Base-by-base conservation (phyloP, 2,797 vertebrate species). In the Botia kubotai region DNA sequence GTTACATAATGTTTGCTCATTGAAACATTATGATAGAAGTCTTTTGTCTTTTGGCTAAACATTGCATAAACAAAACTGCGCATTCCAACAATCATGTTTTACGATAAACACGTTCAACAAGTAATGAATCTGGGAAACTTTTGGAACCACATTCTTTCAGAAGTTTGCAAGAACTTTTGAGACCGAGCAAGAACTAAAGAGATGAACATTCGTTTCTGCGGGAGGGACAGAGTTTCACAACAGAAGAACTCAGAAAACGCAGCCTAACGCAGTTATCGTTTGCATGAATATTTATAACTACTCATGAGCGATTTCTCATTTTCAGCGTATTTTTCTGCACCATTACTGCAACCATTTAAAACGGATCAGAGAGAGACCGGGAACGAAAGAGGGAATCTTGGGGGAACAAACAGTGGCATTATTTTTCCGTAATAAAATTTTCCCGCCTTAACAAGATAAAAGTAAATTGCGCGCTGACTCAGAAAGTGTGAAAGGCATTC, bases 381-480 rank as follows among this genome's bases (percentile, higher is more conserved):
- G 36, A 60, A 75, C 39, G 58, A 76, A 72, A 70, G 74, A 77
- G 68, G 21, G 63, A 80, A 81, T 71, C 72, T 69, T 21, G 60
- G 23, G 72, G 21, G 26, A 58, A 91, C 92, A 93, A 93, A 91
- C 92, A 93, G 92, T 90, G 83, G 89, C 87, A 89, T 91, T 91
- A 93, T 92, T 91, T 93, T 88, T 88, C 90, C 89, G 87, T 91
- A 93, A 93, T 92, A 91, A 90, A 90, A 93, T 94, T 91, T 92
- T 88, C 87, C 89, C 89, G 90, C 87, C 90, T 90, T 93, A 93
- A 93, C 91, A 89, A 93, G 92, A 94, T 93, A 91, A 93, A 93
- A 93, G 91, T 89, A 90, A 92, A 91, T 91, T 90, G 90, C 87
- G 86, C 86, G 88, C 87, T 74, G 82, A 90, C 89, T 92, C 87